Evolutionary conservation across 2,888 invertebrate species (phyloP), one percentile per base, ranked within the genome.

Genomic region (Melieria crassipennis): DNA sequence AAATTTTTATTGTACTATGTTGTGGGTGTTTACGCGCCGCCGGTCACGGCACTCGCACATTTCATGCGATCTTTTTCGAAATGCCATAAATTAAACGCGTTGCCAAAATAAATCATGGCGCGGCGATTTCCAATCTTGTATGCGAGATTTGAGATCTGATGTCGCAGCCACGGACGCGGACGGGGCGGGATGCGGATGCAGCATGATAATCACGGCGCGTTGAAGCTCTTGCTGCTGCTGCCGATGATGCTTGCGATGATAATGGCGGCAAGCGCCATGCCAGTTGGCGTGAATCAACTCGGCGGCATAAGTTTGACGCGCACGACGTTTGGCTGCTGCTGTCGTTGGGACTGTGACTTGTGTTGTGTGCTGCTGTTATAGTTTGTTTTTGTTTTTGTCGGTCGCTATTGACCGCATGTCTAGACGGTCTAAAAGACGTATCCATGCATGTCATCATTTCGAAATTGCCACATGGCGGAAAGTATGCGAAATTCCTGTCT

Each of bases 381-480:
- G 46, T 69, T 45, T 6, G 16, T n/a, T 56, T 45, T 11, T 57
- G 47, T 58, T 69, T 56, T 60, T 30, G 48, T 42, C 7, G 3
- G 43, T 63, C 48, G 57, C 58, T 65, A 64, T 58, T 73, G 63
- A 70, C 73, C 73, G 67, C 64, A 65, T 67, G 73, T 70, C 73
- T 73, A 73, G 73, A 73, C 73, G 57, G 4, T 66, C 57, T 62
- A 45, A 62, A 50, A 69, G 42, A n/a, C 48, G 56, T 46, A 69
- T 65, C 52, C 63, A 45, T 56, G 65, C 66, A 48, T 62, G 57
- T 45, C 67, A 45, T 16, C 57, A 52, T 50, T 64, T 71, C 43
- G 66, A 73, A 69, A 70, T 67, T 57, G 58, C 60, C 73, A 73
- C 64, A 73, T 70, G 73, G 65, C 45, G 65, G 52, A 69, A 43